phyloP scores from a whole-genome alignment of 2,797 vertebrate species.

The Sebastes kiyomatsui region DNA sequence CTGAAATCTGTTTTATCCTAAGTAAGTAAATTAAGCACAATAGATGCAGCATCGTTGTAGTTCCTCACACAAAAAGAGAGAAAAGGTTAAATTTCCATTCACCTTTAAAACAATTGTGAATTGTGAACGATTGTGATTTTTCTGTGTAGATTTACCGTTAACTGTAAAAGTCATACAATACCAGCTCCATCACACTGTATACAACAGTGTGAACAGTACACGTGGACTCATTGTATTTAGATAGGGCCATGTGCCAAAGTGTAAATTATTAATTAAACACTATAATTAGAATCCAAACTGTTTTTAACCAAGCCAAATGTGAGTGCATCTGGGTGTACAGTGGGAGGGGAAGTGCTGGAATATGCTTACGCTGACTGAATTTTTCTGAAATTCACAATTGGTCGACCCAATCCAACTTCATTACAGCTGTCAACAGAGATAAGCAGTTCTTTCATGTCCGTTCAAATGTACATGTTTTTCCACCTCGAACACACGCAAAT shows the following conservation, averaged over 20 bases:
- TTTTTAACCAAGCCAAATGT: constrained; percentile 8
- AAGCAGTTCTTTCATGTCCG: constrained; percentile 72
- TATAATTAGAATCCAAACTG: constrained; percentile 16
- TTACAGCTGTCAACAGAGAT: constrained; percentile 71
- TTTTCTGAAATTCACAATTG: constrained; percentile 47
- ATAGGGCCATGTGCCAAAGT: neutral
- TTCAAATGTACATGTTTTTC: constrained; percentile 68
- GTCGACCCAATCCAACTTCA: constrained; percentile 46
- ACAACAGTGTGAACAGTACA: neutral
- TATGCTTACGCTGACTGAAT: neutral
- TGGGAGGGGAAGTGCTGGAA: neutral
- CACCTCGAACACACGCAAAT: constrained; percentile 74
- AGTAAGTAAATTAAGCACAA: neutral
- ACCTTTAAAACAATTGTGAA: neutral
- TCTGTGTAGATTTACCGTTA: neutral
- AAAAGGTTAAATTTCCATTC: neutral
- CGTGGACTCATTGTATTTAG: neutral
- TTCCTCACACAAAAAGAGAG: neutral
- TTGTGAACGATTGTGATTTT: neutral
- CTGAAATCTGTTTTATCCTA: neutral
- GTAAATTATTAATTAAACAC: constrained; percentile 15
- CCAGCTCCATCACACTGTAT: neutral
- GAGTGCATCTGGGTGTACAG: neutral
- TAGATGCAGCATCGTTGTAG: neutral
- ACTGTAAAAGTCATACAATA: neutral